These are phyloP conservation scores for Cirrhinus mrigala DNA, from an alignment of 2,797 vertebrate genomes.

Conservation along the genomic window DNA sequence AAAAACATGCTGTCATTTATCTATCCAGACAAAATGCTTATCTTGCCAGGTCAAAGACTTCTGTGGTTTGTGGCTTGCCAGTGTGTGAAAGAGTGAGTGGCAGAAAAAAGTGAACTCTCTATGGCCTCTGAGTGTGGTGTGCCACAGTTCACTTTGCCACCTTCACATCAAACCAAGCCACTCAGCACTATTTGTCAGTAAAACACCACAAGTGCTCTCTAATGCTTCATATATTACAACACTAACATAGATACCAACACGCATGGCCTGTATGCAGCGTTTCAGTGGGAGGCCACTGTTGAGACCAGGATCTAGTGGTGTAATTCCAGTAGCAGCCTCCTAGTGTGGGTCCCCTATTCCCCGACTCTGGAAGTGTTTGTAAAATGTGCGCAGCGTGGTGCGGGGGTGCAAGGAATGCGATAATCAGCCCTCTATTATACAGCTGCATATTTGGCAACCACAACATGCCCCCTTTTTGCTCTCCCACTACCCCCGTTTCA, in stretches of 20 bases:
- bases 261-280: not conserved
- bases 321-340: not conserved
- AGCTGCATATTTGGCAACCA: slow-evolving; percentile 25
- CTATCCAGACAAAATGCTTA: not conserved
- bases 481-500: not conserved
- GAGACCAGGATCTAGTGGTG: slow-evolving; percentile 4
- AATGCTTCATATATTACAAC: not conserved
- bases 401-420: slow-evolving; percentile 35
- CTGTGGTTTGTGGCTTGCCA: slow-evolving; percentile 54
- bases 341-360: slow-evolving; percentile 1
- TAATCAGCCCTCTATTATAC: slow-evolving; percentile 37
- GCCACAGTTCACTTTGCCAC: slow-evolving; percentile 53
- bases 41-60: slow-evolving; percentile 15
- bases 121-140: slow-evolving; percentile 51
- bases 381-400: slow-evolving; percentile 16
- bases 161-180: slow-evolving; percentile 22
- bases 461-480: slow-evolving; percentile 17
- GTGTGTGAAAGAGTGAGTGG: slow-evolving; percentile 43
- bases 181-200: not conserved
- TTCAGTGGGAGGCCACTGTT: not conserved
- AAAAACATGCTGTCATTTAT: not conserved
- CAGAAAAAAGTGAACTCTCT: slow-evolving; percentile 52
- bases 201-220: slow-evolving; percentile 28
- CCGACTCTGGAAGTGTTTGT: slow-evolving; percentile 13
- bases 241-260: slow-evolving; percentile 5